Evolutionary conservation across 2,113 vertebrate genomes (phyloP).

Genomic region (Rissa tridactyla): DNA sequence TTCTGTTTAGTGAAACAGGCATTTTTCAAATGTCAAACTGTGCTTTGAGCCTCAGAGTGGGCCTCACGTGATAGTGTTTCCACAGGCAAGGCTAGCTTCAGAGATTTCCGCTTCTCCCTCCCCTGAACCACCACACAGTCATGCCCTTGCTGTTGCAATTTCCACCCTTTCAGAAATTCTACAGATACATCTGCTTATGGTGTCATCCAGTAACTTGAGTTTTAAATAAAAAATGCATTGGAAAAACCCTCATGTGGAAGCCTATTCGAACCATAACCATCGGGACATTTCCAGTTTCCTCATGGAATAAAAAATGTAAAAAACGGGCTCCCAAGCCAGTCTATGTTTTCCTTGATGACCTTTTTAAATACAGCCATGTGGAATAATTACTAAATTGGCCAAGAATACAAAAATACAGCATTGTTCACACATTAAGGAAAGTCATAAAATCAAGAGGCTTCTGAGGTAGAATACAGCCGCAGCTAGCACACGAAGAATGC

Average conservation of each 20-base stretch:
- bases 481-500: too few relatives aligned
- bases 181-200: background rate
- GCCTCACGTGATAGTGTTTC: background rate
- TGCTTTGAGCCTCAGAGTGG: background rate
- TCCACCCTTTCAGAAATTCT: background rate
- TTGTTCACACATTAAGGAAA: too few relatives aligned
- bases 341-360: background rate
- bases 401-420: too few relatives aligned
- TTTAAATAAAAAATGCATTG: background rate
- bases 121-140: background rate
- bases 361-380: background rate
- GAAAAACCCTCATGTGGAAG: background rate
- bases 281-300: background rate
- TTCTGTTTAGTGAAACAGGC: background rate
- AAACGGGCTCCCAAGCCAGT: background rate
- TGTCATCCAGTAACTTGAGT: background rate
- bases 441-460: too few relatives aligned
- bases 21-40: slow-evolving; percentile 4
- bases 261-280: background rate
- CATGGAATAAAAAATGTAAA: background rate
- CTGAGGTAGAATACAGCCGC: too few relatives aligned
- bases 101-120: background rate
- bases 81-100: background rate
- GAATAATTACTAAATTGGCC: too few relatives aligned
- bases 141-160: background rate